Conservation (phyloP, 2,888 invertebrate species). For the Apoda limacodes region DNA sequence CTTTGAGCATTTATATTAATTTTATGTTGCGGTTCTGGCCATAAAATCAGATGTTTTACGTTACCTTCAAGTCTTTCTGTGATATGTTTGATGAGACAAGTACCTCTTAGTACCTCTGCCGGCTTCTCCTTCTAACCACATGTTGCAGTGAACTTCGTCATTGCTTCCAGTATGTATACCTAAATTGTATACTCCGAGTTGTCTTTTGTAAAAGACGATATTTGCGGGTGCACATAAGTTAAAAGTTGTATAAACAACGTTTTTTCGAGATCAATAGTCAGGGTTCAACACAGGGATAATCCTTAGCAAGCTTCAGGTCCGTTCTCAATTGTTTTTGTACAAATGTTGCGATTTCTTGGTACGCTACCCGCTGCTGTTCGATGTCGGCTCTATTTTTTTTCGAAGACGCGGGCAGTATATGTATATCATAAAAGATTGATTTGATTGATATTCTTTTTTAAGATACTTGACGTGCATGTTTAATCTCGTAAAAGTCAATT, state of each 20-base stretch:
- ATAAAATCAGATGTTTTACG: slow-evolving; percentile 13
- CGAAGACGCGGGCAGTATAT: slow-evolving; percentile 10
- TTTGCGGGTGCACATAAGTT: too few species aligned
- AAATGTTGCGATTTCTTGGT: slow-evolving; percentile 3
- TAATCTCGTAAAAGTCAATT: too few species aligned
- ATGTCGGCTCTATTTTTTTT: slow-evolving; percentile 6
- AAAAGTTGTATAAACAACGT: too few species aligned
- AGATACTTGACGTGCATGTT: slow-evolving; percentile 11
- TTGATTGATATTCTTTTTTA: slow-evolving; percentile 12
- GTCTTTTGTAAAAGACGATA: slow-evolving; percentile 23
- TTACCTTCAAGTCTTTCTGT: slow-evolving; percentile 9
- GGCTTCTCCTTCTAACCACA: slow-evolving; percentile 21
- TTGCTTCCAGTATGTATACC: slow-evolving; percentile 17
- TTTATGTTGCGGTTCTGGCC: slow-evolving; percentile 20
- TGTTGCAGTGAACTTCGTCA: slow-evolving; percentile 14
- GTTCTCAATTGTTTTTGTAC: slow-evolving; percentile 2
- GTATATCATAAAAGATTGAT: slow-evolving; percentile 12
- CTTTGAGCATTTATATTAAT: slow-evolving; percentile 14
- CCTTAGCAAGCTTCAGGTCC: too few species aligned
- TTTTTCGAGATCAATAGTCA: too few species aligned
- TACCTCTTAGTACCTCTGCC: slow-evolving; percentile 20
- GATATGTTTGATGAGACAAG: slow-evolving; percentile 15
- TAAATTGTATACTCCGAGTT: slow-evolving; percentile 20
- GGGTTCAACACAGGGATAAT: too few species aligned
- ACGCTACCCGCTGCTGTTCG: slow-evolving; percentile 1